These are phyloP conservation scores for Oryzias woworae DNA, from an alignment of 2,113 vertebrate genomes.

Conservation along the genomic window DNA sequence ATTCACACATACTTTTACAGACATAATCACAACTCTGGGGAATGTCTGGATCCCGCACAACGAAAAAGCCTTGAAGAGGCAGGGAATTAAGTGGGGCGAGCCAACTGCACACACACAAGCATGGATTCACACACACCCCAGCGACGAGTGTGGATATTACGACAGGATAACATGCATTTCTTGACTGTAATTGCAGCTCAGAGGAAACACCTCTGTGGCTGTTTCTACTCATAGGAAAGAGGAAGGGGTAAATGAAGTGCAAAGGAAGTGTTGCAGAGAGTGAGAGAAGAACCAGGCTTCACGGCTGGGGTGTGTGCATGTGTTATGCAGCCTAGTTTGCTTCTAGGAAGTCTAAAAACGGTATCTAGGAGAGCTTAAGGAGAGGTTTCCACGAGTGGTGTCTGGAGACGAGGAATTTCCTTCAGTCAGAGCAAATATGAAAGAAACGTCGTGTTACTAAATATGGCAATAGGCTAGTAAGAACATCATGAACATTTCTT, in stretches of 20 bases:
- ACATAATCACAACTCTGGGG: constrained; percentile 40
- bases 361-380: constrained; percentile 26
- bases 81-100: constrained; percentile 42
- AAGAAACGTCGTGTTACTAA: constrained; percentile 24
- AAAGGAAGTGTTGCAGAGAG: constrained; percentile 41
- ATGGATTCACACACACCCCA: constrained; percentile 20
- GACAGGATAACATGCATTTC: constrained; percentile 47
- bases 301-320: constrained; percentile 15
- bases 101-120: constrained; percentile 7
- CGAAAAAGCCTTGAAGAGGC: constrained; percentile 52
- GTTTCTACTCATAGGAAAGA: constrained; percentile 25
- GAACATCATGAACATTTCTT: constrained; percentile 30
- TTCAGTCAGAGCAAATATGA: constrained; percentile 28
- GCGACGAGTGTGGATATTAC: constrained; percentile 44
- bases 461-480: constrained; percentile 30
- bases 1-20: constrained; percentile 29
- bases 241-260: constrained; percentile 36
- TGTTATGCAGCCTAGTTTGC: constrained; percentile 26
- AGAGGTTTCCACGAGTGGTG: constrained; percentile 38
- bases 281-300: constrained; percentile 32
- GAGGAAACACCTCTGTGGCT: constrained; percentile 56
- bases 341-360: constrained; percentile 48
- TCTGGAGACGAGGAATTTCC: constrained; percentile 46
- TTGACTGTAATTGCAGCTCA: constrained; percentile 40
- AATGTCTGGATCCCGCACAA: constrained; percentile 40